phyloP scores from a whole-genome alignment of 2,888 invertebrate genomes.

The Halictus quadricinctus region DNA sequence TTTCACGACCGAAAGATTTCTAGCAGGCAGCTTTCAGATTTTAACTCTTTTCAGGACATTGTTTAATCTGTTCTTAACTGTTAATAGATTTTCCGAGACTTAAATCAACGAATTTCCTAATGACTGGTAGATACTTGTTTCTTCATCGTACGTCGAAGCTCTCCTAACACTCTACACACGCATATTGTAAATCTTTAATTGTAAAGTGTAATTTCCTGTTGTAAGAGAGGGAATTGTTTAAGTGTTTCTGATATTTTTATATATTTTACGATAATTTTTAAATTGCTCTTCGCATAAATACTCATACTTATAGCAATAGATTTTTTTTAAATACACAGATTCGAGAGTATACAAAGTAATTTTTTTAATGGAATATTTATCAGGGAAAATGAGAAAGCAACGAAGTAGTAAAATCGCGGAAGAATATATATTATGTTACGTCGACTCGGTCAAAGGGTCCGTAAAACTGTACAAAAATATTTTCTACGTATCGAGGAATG shows the following conservation, averaged over 20 bases:
- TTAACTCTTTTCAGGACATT: background rate
- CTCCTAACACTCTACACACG: background rate
- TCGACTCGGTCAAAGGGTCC: background rate
- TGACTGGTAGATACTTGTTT: background rate
- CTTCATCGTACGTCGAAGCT: background rate
- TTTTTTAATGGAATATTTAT: background rate
- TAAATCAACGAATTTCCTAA: background rate
- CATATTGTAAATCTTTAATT: background rate
- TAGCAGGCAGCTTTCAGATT: background rate
- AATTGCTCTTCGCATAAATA: background rate
- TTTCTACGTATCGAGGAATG: slow-evolving; percentile 19
- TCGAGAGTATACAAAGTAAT: background rate
- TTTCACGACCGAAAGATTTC: background rate
- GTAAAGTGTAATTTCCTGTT: slow-evolving; percentile 8
- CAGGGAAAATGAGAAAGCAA: background rate
- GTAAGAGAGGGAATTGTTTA: background rate
- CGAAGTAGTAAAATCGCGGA: background rate
- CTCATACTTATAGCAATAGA: slow-evolving; percentile 6
- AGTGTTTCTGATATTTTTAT: slow-evolving; percentile 19
- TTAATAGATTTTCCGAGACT: too few species aligned
- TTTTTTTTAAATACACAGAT: background rate
- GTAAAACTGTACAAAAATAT: slow-evolving; percentile 23
- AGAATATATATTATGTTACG: background rate
- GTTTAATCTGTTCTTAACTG: background rate
- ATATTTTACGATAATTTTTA: background rate